A percentile compares a stretch with the other conserved stretches of the same genome.
These are phyloP conservation scores for Orius insidiosus DNA, from an alignment of 1,140 invertebrate genomes.

Conservation along the genomic window DNA sequence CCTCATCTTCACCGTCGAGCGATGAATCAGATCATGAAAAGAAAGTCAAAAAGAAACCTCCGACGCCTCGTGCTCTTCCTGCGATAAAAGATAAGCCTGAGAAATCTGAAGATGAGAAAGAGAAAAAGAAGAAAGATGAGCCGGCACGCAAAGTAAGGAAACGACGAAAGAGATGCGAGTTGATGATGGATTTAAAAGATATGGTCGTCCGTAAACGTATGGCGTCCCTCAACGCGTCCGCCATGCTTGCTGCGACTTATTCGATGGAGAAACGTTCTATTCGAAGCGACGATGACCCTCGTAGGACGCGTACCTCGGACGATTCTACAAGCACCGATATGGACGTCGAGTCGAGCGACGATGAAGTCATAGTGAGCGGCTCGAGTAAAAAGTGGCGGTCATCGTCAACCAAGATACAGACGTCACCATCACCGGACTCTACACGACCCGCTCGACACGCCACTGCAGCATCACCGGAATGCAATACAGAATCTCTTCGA, in stretches of 20 bases:
- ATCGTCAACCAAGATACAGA: conserved; percentile 69
- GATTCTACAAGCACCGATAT: conserved; percentile 8
- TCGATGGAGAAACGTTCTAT: conserved; percentile 49
- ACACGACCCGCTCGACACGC: conserved; percentile 60
- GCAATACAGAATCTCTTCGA: conserved; percentile 61
- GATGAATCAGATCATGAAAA: conserved; percentile 26
- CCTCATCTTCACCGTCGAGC: conserved; percentile 27
- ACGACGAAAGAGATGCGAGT: conserved; percentile 39
- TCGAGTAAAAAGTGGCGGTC: conserved; percentile 36
- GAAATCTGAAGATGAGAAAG: conserved; percentile 14
- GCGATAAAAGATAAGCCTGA: conserved; percentile 1
- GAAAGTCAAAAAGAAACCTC: conserved; percentile 21
- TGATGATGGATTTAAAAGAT: conserved; percentile 68
- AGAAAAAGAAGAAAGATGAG: conserved; percentile 16
- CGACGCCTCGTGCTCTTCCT: not conserved
- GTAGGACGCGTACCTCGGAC: conserved; percentile 7
- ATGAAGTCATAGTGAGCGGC: conserved; percentile 18
- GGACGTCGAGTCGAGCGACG: conserved; percentile 14
- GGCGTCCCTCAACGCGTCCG: conserved; percentile 82
- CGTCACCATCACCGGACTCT: conserved; percentile 68
- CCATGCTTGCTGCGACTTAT: conserved; percentile 79
- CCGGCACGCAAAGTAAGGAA: conserved; percentile 25
- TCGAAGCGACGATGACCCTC: conserved; percentile 26
- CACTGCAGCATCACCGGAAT: conserved; percentile 65
- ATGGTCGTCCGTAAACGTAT: conserved; percentile 79